Conservation (phyloP, 1,140 invertebrate genomes). For the Acyrthosiphon pisum region DNA sequence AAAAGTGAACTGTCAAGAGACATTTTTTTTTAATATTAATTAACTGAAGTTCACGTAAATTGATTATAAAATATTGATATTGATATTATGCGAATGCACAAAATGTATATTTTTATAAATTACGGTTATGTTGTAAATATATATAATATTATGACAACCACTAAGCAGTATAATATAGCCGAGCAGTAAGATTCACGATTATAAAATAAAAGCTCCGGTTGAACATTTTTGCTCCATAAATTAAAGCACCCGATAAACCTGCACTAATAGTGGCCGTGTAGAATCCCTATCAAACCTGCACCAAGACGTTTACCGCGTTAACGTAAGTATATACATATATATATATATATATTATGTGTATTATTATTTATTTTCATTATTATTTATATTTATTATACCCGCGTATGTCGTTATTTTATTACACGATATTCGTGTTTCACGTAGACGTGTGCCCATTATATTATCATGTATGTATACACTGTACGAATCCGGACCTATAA, state of each 20-base stretch:
- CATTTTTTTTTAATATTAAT: not conserved
- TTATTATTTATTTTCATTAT: conserved; percentile 9
- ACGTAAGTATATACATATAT: not conserved
- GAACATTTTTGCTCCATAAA: not conserved
- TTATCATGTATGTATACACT: not conserved
- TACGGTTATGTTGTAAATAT: not conserved
- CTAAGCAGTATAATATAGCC: not conserved
- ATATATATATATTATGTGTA: too few species aligned
- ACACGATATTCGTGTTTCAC: not conserved
- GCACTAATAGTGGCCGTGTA: not conserved
- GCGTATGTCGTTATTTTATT: not conserved
- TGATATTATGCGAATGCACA: not conserved
- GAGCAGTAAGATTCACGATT: not conserved
- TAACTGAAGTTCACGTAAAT: not conserved
- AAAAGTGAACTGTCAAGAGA: not conserved
- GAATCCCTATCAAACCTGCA: not conserved
- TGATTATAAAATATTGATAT: not conserved
- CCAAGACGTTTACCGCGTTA: not conserved
- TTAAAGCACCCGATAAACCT: not conserved
- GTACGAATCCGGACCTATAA: not conserved
- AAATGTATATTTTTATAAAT: not conserved
- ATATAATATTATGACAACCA: not conserved
- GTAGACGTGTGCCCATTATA: not conserved
- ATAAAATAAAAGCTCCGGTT: not conserved
- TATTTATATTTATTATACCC: not conserved